These are phyloP conservation scores for Dicaeum eximium DNA, from an alignment of 2,113 vertebrate genomes.

Conservation along the genomic window DNA sequence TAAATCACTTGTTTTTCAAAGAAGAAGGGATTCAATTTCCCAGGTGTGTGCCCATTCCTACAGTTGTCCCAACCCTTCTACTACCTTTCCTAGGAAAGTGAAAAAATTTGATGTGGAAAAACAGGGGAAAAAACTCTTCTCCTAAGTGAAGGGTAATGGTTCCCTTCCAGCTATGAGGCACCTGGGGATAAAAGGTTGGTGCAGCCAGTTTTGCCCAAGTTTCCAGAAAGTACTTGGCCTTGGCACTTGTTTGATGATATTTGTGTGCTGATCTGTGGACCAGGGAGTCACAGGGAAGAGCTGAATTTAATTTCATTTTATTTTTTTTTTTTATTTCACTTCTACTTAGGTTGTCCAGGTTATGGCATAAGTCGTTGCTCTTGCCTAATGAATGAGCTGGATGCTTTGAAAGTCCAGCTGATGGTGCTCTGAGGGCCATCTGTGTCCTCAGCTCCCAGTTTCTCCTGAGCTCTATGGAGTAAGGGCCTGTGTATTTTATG, in stretches of 20 bases:
- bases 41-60: neutral
- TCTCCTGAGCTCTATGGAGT: neutral
- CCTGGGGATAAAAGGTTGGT: neutral
- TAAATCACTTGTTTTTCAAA: neutral
- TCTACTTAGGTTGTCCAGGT: neutral
- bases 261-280: neutral
- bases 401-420: neutral
- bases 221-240: neutral
- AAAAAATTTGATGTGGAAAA: neutral
- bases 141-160: neutral
- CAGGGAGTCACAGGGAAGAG: neutral
- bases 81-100: neutral
- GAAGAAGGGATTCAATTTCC: neutral
- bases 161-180: neutral
- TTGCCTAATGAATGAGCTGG: neutral
- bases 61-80: neutral
- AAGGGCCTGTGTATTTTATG: neutral
- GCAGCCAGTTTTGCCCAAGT: neutral
- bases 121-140: neutral
- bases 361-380: neutral
- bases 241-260: neutral
- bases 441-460: neutral
- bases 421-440: neutral
- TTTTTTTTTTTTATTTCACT: neutral
- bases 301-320: neutral